Base-by-base conservation (phyloP, 2,797 vertebrate species). In the Borostomias antarcticus region DNA sequence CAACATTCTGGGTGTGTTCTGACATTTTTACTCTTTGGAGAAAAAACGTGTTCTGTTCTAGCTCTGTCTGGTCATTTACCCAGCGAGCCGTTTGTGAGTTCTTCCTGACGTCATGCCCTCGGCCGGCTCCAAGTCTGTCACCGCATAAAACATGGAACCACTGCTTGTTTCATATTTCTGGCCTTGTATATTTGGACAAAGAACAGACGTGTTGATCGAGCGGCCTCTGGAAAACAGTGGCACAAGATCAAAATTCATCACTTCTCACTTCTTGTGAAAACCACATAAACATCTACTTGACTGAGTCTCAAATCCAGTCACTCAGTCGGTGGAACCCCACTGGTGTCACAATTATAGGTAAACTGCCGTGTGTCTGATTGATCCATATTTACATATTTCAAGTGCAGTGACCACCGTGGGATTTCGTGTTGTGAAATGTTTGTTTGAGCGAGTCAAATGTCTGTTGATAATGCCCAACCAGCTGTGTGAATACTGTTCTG, bases 231-330 rank as follows among this genome's bases (percentile, higher is more conserved):
- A 32, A 66, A 70, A 71, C 56, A 30, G 65, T 68, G 63, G 69
- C 70, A 50, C 50, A 37, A 45, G 70, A 78, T 77, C 80, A 82
- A 77, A 79, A 78, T 66, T 62, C 65, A 77, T 84, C 65, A 43
- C 51, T 70, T 81, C 79, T 78, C 66, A 70, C 57, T 73, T 19
- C 19, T 62, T 5, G n/a, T 47, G 64, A 74, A 81, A 80, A 81
- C 81, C 82, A 82, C 76, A 75, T 60, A 69, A 67, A 77, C 63
- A 77, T 61, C 57, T 63, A 47, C 65, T 51, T 68, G 70, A 75
- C 59, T 72, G 80, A 77, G 70, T 79, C 2, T 0, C 9, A 43
- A 64, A 40, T 23, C 2, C 13, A 5, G 37, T 52, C 32, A 54
- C 10, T 47, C 70, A 45, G 56, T 40, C 23, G 40, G 25, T n/a